Percentiles rank a stretch among this genome's conserved stretches.
Evolutionary conservation across 2,113 vertebrate genomes (phyloP).

Genomic region (Cranoglanis bouderius): DNA sequence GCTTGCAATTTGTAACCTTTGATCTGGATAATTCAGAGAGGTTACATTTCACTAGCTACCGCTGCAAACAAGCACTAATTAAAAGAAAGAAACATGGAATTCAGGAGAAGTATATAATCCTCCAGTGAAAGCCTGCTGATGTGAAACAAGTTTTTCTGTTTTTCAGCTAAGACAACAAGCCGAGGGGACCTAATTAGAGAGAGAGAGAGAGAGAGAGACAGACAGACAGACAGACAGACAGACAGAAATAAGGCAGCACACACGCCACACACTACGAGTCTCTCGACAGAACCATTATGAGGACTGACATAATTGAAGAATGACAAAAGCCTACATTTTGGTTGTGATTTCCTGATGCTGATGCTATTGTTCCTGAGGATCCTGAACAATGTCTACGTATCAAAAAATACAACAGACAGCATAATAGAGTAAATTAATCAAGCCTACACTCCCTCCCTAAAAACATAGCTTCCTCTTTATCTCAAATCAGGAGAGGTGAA

Average conservation of each 20-base stretch:
- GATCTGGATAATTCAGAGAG: conserved; percentile 10
- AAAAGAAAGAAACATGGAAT: conserved; percentile 30
- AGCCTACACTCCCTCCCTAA: too few species aligned
- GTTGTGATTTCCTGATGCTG: neutral
- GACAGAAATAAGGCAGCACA: neutral
- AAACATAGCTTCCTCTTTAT: neutral
- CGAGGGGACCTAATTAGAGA: conserved; percentile 48
- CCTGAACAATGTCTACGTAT: neutral
- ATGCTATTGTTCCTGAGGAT: neutral
- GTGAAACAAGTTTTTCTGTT: conserved; percentile 35
- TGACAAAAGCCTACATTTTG: conserved; percentile 6
- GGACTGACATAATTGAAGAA: neutral
- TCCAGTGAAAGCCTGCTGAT: conserved; percentile 34
- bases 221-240: neutral
- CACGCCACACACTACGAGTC: neutral
- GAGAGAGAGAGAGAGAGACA: neutral
- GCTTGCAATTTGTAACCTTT: neutral
- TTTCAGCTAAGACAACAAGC: conserved; percentile 20
- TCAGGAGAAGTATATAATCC: conserved; percentile 31
- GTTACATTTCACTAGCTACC: conserved; percentile 23
- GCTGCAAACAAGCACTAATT: conserved; percentile 34
- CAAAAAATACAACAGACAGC: neutral
- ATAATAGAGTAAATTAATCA: neutral
- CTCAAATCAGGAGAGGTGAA: neutral
- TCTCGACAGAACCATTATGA: neutral